Conservation (phyloP, 2,888 invertebrate species). For the Megastigmus dorsalis region DNA sequence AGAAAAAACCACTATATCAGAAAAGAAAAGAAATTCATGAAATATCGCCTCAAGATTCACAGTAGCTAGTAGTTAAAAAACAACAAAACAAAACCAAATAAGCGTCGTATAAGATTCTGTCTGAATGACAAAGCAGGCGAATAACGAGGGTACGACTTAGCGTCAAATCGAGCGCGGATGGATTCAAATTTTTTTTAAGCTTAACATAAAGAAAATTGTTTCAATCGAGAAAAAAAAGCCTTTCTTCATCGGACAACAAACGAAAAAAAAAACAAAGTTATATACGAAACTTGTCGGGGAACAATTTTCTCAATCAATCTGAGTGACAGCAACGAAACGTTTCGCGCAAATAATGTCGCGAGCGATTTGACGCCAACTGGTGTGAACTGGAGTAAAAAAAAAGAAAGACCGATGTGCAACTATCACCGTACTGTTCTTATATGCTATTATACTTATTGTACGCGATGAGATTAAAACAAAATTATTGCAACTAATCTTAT, state of each 20-base stretch:
- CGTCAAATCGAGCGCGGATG: not conserved
- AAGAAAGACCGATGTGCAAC: constrained; percentile 2
- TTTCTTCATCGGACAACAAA: not conserved
- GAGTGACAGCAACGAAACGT: too few relatives aligned
- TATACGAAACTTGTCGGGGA: too few relatives aligned
- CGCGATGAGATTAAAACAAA: not conserved
- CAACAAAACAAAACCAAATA: too few relatives aligned
- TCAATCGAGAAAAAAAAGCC: constrained; percentile 2
- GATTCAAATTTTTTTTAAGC: not conserved
- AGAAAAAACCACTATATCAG: not conserved
- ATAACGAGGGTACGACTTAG: not conserved
- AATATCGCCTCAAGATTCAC: constrained; percentile 36
- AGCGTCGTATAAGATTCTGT: constrained; percentile 33
- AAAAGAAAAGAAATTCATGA: not conserved
- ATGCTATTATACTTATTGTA: constrained; percentile 12
- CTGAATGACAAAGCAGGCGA: not conserved
- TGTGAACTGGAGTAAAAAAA: too few relatives aligned
- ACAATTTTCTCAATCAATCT: too few relatives aligned
- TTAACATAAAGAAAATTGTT: not conserved
- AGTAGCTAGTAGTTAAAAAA: constrained; percentile 29
- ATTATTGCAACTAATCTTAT: constrained; percentile 12
- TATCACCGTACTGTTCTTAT: constrained; percentile 34
- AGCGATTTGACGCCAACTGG: constrained; percentile 4
- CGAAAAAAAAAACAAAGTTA: not conserved
- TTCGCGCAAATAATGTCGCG: too few relatives aligned